phyloP scores from a whole-genome alignment of 2,888 invertebrate genomes.

The Chouioia cunea region DNA sequence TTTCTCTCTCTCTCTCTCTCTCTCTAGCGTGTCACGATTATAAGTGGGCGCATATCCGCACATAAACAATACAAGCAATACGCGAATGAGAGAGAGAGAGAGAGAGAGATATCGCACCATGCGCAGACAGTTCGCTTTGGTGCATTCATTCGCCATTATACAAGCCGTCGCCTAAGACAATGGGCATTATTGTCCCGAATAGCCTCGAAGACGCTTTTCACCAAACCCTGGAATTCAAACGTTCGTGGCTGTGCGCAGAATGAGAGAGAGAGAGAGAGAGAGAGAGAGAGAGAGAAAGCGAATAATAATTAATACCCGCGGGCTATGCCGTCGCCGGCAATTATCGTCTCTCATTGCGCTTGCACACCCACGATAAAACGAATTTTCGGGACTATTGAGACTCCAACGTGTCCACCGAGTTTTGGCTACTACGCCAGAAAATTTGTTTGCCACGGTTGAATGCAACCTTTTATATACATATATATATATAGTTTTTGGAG shows the following conservation, averaged over 20 bases:
- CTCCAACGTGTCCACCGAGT: too few species aligned
- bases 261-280: too few species aligned
- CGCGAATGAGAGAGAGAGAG: too few species aligned
- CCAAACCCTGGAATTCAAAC: conserved; percentile 22
- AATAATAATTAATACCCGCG: conserved; percentile 41
- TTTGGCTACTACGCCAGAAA: too few species aligned
- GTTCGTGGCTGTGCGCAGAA: conserved; percentile 1
- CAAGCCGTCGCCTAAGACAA: conserved; percentile 30
- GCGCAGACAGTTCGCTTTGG: too few species aligned
- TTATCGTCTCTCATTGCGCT: conserved; percentile 10
- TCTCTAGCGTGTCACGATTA: too few species aligned
- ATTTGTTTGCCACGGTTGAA: too few species aligned
- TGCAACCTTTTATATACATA: too few species aligned
- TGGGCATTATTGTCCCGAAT: conserved; percentile 39
- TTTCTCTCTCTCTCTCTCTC: too few species aligned
- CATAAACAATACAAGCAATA: too few species aligned
- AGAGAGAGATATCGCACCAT: too few species aligned
- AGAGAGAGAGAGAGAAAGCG: neutral
- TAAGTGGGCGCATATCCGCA: neutral
- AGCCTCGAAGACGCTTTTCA: conserved; percentile 32
- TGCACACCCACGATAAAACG: conserved; percentile 21
- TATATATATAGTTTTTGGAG: too few species aligned
- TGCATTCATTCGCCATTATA: conserved; percentile 29
- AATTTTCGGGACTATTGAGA: conserved; percentile 1
- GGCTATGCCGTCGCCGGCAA: conserved; percentile 20